Conservation (phyloP, 2,888 invertebrate genomes). For the Allolobophora icterica region DNA sequence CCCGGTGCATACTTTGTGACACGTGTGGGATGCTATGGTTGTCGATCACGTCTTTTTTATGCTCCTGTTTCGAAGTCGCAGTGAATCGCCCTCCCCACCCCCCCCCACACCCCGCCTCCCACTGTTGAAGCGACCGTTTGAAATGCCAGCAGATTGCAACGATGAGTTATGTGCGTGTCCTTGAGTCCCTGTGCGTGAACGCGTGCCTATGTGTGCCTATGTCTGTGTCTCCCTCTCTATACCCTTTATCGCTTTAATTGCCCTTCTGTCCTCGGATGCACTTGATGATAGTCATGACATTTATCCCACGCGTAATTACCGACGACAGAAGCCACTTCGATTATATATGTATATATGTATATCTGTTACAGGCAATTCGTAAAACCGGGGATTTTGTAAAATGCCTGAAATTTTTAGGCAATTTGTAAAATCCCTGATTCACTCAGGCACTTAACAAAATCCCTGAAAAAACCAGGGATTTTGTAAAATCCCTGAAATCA, state of each 20-base stretch:
- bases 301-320: background rate
- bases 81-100: background rate
- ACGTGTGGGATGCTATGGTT: background rate
- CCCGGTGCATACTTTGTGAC: background rate
- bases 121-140: background rate
- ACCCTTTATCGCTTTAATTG: background rate
- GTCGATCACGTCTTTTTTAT: background rate
- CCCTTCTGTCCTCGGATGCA: background rate
- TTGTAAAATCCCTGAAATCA: no score
- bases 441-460: no score
- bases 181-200: background rate
- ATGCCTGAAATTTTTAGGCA: no score
- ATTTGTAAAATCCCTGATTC: no score
- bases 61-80: background rate
- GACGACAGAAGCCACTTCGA: background rate
- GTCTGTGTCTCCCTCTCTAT: background rate
- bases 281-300: background rate
- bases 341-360: background rate
- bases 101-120: background rate
- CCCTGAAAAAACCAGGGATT: no score
- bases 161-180: background rate
- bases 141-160: background rate
- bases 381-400: no score
- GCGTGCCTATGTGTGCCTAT: background rate
- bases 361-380: no score